Base-by-base conservation (phyloP, 2,797 vertebrate species). In the Cynodonichthys magdalenae region DNA sequence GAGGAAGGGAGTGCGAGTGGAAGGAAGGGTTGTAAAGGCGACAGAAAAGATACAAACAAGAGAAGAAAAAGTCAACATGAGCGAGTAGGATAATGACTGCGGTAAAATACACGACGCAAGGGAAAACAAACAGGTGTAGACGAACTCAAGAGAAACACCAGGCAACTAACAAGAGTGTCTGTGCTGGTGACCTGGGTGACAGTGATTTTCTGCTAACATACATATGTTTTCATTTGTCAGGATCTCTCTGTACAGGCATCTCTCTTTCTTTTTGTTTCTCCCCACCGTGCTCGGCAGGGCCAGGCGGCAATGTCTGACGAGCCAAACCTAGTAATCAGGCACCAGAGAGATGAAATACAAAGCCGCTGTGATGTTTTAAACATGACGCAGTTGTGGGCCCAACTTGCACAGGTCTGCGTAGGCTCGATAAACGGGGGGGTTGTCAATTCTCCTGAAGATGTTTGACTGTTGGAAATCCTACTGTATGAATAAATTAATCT, bases 41-140 rank as follows among this genome's bases (percentile, higher is more conserved):
- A 63, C 10, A 29, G 45, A 71, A 68, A 78, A 62, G 48, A 69
- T 53, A 64, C 52, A 75, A 77, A 67, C 24, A 67, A 63, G 53
- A 71, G 66, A 64, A 56, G 53, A 52, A 69, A 74, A 75, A 68
- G 77, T 82, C 77, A 75, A 77, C 80, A 78, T 1, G 31, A 49
- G 47, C 8, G 5, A 29, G 62, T 39, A 5, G 57, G 42, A 78
- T 55, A 68, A 78, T 51, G 59, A 75, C 45, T 11, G 69, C 4
- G 6, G 49, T 9, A n/a, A 60, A 63, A 65, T 24, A 24, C 39
- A 15, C 62, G 44, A 74, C 55, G 31, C 39, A 28, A 6, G 39
- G 41, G 48, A 47, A 53, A 62, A 58, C 15, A 64, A 66, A 69
- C 41, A 59, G 34, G 31, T 51, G 34, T 19, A 28, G 28, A n/a